Percentiles rank a stretch among this genome's conserved stretches.
Evolutionary conservation across 2,888 invertebrate genomes (phyloP).

Genomic region (Laothoe populi): DNA sequence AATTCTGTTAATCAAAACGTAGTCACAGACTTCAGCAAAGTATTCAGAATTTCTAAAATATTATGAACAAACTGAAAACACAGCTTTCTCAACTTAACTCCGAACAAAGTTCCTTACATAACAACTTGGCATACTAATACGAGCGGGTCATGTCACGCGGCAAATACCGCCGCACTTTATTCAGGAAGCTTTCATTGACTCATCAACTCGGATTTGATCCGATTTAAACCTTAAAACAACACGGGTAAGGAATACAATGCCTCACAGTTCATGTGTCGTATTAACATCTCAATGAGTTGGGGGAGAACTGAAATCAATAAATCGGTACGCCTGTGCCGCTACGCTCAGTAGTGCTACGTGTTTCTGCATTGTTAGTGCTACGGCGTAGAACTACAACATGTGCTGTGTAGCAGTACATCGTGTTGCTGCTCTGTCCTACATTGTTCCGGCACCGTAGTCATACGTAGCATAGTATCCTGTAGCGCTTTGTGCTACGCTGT

Average conservation of each 20-base stretch:
- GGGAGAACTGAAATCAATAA: conserved; percentile 56
- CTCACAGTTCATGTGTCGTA: conserved; percentile 34
- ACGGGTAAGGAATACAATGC: conserved; percentile 34
- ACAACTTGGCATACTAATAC: conserved; percentile 42
- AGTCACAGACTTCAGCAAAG: background rate
- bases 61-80: conserved; percentile 19
- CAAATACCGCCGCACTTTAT: conserved; percentile 36
- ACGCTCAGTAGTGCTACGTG: conserved; percentile 45
- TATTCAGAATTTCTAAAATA: conserved; percentile 9
- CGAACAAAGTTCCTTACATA: conserved; percentile 17
- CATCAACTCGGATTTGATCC: conserved; percentile 35
- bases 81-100: conserved; percentile 14
- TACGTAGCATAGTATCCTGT: background rate
- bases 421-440: background rate
- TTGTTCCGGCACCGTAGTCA: background rate
- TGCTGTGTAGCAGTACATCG: background rate
- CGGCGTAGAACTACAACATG: too few species aligned
- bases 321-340: conserved; percentile 45
- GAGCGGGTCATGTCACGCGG: conserved; percentile 42
- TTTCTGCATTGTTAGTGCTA: conserved; percentile 39
- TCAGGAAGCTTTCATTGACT: conserved; percentile 46
- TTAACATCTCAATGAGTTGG: conserved; percentile 55
- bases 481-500: conserved; percentile 17
- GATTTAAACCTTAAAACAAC: conserved; percentile 39
- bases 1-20: background rate